Evolutionary conservation across 2,888 invertebrate species (phyloP), one percentile per base, ranked within the genome.

Genomic region (Creontiades dilutus): DNA sequence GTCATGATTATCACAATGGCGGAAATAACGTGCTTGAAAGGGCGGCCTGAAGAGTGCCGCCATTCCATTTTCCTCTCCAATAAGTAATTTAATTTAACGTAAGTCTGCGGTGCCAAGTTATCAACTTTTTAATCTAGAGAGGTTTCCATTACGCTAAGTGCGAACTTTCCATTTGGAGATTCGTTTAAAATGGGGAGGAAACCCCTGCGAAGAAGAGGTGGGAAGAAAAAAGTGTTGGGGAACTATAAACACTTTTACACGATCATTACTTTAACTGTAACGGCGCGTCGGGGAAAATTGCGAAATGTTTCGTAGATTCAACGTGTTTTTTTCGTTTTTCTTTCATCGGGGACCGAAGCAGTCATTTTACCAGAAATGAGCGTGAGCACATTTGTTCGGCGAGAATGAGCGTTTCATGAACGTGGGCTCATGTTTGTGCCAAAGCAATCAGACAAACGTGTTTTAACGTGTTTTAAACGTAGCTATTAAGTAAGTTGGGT

Each of bases 111-210:
- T 88, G 88, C 88, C 88, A 88, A 88, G 88, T 89, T 89, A 89
- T 89, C 89, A 82, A 89, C 89, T 89, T 89, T 89, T 89, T 89
- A 89, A 89, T 89, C 89, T 89, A 81, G 82, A 89, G 75, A 84
- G 89, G 82, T 81, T 89, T 84, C 89, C 82, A 89, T 89, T 89
- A 89, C 82, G 89, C 82, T 82, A 89, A 89, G 89, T 89, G 82
- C 81, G 82, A 89, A 89, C 82, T 89, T 89, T 89, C 82, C 89
- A 89, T 89, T 89, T 84, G 82, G 88, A 78, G 88, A 88, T 88
- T 88, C 88, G 88, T 88, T 88, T 76, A 68, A 76, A 68, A 86
- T 9, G 37, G 76, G 86, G 75, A 84, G 86, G 16, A n/a, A 61
- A n/a, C 68, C 37, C 28, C 14, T 27, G n/a, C n/a, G 28, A 57